Evolutionary conservation across 2,888 invertebrate genomes (phyloP).

Genomic region (Pollenia amentaria): DNA sequence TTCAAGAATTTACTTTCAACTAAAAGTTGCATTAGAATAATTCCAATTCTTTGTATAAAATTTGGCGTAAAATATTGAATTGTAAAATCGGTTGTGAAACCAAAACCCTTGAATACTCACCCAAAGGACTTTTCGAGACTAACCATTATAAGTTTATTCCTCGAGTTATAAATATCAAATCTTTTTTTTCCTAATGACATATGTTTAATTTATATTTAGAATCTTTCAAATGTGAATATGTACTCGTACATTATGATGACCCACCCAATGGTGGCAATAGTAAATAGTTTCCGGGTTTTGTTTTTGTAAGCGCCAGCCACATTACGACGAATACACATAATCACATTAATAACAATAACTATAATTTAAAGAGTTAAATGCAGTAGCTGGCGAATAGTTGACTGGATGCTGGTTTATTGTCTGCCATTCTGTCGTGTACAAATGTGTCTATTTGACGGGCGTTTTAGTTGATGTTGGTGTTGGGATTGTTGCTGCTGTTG

Average conservation of each 20-base stretch:
- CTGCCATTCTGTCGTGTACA: conserved; percentile 18
- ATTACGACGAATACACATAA: conserved; percentile 7
- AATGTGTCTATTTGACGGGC: conserved; percentile 10
- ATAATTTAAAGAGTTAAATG: conserved; percentile 49
- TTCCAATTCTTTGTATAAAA: too few species aligned
- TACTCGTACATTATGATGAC: not conserved
- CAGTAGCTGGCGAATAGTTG: conserved; percentile 42
- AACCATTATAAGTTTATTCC: too few species aligned
- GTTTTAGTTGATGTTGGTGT: conserved; percentile 25
- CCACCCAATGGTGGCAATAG: not conserved
- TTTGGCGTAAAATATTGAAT: too few species aligned
- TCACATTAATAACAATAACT: conserved; percentile 24
- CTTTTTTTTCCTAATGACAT: not conserved
- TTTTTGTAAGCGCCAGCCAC: conserved; percentile 36
- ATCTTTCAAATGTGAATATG: conserved; percentile 12
- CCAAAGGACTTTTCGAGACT: too few species aligned
- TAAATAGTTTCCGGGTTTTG: conserved; percentile 58
- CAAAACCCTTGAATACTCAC: too few species aligned
- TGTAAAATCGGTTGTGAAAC: too few species aligned
- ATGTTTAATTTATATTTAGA: not conserved
- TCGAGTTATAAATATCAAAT: not conserved
- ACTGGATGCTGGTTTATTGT: conserved; percentile 24
- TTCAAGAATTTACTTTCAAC: too few species aligned
- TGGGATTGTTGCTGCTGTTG: not conserved
- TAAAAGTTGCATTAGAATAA: too few species aligned